Evolutionary conservation across 2,113 vertebrate species (phyloP).

Genomic region (Peromyscus polionotus): DNA sequence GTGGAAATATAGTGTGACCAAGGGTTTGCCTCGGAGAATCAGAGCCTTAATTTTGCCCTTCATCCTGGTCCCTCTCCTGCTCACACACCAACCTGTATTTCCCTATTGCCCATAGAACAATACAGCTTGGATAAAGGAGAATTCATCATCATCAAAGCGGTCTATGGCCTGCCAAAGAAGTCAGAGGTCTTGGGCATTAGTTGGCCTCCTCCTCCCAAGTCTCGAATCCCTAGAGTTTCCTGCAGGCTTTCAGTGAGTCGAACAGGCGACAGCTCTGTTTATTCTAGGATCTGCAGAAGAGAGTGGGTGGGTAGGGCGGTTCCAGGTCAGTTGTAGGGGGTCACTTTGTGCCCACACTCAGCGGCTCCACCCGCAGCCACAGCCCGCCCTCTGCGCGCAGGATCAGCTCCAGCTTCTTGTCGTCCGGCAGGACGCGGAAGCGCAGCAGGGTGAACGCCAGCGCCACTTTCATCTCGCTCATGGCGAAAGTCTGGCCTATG

Average conservation of each 20-base stretch:
- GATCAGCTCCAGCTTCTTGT: too few relatives aligned
- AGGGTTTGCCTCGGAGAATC: background rate
- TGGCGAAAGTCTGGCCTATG: background rate
- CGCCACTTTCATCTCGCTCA: slow-evolving; percentile 14
- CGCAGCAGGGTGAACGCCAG: slow-evolving; percentile 77
- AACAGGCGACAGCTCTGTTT: too few relatives aligned
- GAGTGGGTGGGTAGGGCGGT: too few relatives aligned
- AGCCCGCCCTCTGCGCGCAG: too few relatives aligned
- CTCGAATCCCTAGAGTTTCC: too few relatives aligned
- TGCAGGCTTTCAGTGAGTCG: too few relatives aligned
- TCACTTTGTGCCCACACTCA: slow-evolving; percentile 41
- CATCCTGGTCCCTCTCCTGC: background rate
- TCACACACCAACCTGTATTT: too few relatives aligned
- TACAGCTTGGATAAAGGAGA: background rate
- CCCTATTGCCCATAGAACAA: background rate
- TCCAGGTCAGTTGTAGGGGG: too few relatives aligned
- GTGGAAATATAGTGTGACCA: background rate
- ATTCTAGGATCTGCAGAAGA: too few relatives aligned
- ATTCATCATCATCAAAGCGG: background rate
- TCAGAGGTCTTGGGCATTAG: background rate
- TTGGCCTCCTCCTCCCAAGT: too few relatives aligned
- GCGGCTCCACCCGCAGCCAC: slow-evolving; percentile 85
- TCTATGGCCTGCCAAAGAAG: background rate
- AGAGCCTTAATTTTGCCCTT: background rate
- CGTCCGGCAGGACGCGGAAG: slow-evolving; percentile 86